Conservation (phyloP, 1,140 invertebrate species). For the Colletes latitarsis region DNA sequence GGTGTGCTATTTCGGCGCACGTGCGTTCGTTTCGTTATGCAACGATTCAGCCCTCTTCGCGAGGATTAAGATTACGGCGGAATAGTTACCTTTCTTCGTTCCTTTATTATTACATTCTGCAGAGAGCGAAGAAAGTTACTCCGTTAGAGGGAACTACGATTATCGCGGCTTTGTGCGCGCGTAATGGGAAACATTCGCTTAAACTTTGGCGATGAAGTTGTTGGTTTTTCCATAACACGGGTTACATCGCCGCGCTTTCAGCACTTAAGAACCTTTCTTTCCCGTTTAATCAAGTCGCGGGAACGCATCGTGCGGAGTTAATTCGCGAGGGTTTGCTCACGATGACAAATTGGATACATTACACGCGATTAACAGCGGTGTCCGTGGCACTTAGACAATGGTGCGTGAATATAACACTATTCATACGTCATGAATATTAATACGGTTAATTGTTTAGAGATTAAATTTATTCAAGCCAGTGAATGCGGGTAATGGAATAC, state of each 20-base stretch:
- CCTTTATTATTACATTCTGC: slow-evolving; percentile 1
- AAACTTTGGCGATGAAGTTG: neutral
- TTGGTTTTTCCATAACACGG: neutral
- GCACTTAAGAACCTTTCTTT: neutral
- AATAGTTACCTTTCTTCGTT: neutral
- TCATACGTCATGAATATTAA: slow-evolving; percentile 35
- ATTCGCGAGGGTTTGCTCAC: too few relatives aligned
- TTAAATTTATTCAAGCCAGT: slow-evolving; percentile 53
- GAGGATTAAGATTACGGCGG: slow-evolving; percentile 21
- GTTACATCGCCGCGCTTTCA: neutral
- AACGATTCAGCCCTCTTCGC: neutral
- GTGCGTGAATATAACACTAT: neutral
- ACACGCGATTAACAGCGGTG: neutral
- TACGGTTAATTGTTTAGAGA: slow-evolving; percentile 55
- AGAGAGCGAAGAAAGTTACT: neutral
- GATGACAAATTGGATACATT: too few relatives aligned
- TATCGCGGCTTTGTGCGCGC: neutral
- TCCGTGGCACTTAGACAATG: neutral
- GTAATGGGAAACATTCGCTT: neutral
- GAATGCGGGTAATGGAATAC: slow-evolving; percentile 39
- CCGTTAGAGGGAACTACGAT: neutral
- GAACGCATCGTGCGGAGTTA: too few relatives aligned
- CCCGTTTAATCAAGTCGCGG: neutral
- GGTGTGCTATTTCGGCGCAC: too few relatives aligned
- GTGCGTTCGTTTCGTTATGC: neutral